Evolutionary conservation across 2,888 invertebrate genomes (phyloP).

Genomic region (Patella depressa): DNA sequence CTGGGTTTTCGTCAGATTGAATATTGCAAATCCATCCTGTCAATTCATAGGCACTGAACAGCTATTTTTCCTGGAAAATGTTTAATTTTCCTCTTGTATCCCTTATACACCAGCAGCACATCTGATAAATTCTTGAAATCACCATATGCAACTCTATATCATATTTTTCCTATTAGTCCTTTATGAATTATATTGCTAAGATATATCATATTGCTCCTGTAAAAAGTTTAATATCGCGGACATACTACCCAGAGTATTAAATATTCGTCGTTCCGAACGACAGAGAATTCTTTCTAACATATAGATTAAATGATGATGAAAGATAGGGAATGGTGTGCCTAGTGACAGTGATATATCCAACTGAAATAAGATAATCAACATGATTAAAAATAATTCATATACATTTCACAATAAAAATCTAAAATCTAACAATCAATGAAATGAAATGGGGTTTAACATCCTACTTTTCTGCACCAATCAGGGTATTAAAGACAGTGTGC

Average conservation of each 20-base stretch:
- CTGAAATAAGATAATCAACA: slow-evolving; percentile 47
- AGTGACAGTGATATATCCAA: slow-evolving; percentile 74
- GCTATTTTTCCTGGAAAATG: too few species aligned
- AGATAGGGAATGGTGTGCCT: slow-evolving; percentile 84
- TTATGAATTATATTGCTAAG: background rate
- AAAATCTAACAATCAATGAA: background rate
- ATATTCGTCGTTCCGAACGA: slow-evolving; percentile 81
- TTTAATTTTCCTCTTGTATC: too few species aligned
- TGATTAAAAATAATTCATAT: background rate
- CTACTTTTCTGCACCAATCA: too few species aligned
- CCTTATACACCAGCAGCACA: too few species aligned
- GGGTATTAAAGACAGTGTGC: background rate
- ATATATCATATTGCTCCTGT: slow-evolving; percentile 72
- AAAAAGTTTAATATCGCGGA: slow-evolving; percentile 82
- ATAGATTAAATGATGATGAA: slow-evolving; percentile 96
- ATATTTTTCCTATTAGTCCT: too few species aligned
- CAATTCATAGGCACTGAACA: too few species aligned
- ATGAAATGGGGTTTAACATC: background rate
- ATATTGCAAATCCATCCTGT: too few species aligned
- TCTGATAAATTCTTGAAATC: too few species aligned
- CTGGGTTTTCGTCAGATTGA: too few species aligned
- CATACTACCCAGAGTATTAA: slow-evolving; percentile 83
- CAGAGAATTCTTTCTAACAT: slow-evolving; percentile 90
- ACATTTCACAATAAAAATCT: background rate
- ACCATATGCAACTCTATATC: too few species aligned